These are phyloP conservation scores for Frankliniella fusca DNA, from an alignment of 2,888 invertebrate genomes.

Conservation along the genomic window DNA sequence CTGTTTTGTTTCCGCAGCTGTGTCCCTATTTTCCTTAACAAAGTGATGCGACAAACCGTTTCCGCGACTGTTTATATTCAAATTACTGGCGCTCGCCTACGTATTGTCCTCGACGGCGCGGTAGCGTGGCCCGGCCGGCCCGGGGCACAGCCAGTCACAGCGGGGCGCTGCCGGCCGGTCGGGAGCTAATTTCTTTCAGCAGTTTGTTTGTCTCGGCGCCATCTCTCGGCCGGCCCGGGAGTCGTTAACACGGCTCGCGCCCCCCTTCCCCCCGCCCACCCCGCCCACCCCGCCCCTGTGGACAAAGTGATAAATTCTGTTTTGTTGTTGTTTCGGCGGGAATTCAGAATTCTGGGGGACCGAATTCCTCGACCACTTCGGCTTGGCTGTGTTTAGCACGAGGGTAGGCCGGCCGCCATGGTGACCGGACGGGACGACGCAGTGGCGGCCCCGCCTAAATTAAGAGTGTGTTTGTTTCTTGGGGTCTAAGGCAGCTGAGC, in stretches of 20 bases:
- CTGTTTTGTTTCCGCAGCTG: background rate
- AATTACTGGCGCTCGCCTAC: background rate
- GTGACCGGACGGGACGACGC: no score
- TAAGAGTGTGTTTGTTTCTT: no score
- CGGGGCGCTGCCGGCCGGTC: background rate
- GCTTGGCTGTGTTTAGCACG: background rate
- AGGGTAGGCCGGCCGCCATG: no score
- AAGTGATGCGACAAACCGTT: background rate
- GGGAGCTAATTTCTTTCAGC: constrained; percentile 15
- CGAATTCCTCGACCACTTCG: background rate
- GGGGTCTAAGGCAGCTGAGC: no score
- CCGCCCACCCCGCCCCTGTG: background rate
- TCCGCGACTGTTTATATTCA: constrained; percentile 21
- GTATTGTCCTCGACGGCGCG: background rate
- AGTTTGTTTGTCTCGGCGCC: background rate
- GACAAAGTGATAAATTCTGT: constrained; percentile 1
- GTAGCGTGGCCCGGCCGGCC: background rate
- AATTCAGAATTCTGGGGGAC: constrained; percentile 17
- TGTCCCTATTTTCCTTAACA: background rate
- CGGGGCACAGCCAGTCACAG: background rate
- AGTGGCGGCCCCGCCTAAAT: no score
- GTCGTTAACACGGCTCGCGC: background rate
- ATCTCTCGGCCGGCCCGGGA: background rate
- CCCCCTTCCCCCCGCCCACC: background rate
- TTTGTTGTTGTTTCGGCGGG: background rate